phyloP scores from a whole-genome alignment of 2,113 vertebrate species.

The Lophius piscatorius region DNA sequence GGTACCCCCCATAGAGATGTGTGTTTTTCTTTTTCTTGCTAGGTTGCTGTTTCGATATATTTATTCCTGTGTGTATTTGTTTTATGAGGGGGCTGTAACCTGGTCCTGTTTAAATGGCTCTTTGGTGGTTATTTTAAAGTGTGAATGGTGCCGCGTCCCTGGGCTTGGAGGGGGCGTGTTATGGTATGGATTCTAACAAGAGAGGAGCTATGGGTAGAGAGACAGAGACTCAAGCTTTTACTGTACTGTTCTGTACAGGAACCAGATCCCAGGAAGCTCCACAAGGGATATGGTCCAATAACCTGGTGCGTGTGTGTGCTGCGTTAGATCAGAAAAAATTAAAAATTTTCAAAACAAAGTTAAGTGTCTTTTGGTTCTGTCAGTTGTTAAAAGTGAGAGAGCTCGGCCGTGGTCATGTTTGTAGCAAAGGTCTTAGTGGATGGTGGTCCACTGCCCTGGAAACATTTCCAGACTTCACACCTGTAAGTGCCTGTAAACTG shows the following conservation, averaged over 20 bases:
- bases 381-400: slow-evolving; percentile 1
- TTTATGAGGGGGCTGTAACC: slow-evolving; percentile 73
- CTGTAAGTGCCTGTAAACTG: slow-evolving; percentile 48
- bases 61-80: slow-evolving; percentile 75
- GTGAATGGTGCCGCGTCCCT: slow-evolving; percentile 60
- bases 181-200: slow-evolving; percentile 38
- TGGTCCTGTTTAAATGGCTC: slow-evolving; percentile 69
- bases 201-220: slow-evolving; percentile 20
- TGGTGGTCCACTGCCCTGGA: slow-evolving; percentile 33
- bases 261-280: slow-evolving; percentile 17
- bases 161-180: slow-evolving; percentile 42
- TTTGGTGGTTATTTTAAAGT: slow-evolving; percentile 73
- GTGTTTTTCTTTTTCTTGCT: slow-evolving; percentile 41
- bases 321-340: background rate
- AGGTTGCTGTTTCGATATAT: slow-evolving; percentile 72
- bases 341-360: background rate
- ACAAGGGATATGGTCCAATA: background rate
- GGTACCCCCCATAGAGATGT: slow-evolving; percentile 59
- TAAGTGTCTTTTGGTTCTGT: background rate
- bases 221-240: slow-evolving; percentile 16
- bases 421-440: slow-evolving; percentile 8
- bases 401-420: slow-evolving; percentile 6
- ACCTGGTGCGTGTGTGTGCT: background rate
- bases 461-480: slow-evolving; percentile 53
- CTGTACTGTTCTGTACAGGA: slow-evolving; percentile 30